phyloP scores from a whole-genome alignment of 2,797 vertebrate species.

The Manis pentadactyla region DNA sequence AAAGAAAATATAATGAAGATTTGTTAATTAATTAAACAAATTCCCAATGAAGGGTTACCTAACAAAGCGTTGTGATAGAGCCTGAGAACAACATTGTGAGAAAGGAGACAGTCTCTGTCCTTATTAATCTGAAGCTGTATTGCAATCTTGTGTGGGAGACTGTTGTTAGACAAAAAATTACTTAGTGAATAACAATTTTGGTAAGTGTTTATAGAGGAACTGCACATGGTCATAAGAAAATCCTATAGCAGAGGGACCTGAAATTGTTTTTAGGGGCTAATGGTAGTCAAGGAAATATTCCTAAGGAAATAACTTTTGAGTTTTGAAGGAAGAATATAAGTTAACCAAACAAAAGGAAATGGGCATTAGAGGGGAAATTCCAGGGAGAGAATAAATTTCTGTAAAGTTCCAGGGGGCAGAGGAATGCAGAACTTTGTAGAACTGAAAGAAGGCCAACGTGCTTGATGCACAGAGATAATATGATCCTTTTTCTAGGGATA shows the following conservation, averaged over 20 bases:
- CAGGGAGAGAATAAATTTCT: neutral
- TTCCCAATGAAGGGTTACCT: slow-evolving; percentile 2
- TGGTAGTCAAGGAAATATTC: neutral
- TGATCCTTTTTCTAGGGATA: neutral
- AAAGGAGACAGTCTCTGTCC: neutral
- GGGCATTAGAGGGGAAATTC: neutral
- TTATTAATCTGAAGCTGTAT: neutral
- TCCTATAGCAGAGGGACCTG: neutral
- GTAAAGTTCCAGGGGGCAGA: neutral
- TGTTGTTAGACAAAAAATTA: slow-evolving; percentile 34
- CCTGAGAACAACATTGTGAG: neutral
- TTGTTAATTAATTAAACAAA: slow-evolving; percentile 44
- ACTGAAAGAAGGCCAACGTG: neutral
- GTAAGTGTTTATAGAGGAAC: neutral
- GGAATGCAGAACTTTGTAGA: slow-evolving; percentile 12
- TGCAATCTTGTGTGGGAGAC: neutral
- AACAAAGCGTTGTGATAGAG: neutral
- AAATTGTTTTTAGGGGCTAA: neutral
- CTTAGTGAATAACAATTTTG: slow-evolving; percentile 11
- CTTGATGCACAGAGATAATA: neutral
- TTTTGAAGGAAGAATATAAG: neutral
- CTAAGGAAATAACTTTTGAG: slow-evolving; percentile 5
- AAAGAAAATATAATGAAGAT: neutral
- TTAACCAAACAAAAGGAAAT: slow-evolving; percentile 44
- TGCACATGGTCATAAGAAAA: neutral